These are phyloP conservation scores for Nyleta sp. DNA, from an alignment of 2,888 invertebrate species.

Conservation along the genomic window DNA sequence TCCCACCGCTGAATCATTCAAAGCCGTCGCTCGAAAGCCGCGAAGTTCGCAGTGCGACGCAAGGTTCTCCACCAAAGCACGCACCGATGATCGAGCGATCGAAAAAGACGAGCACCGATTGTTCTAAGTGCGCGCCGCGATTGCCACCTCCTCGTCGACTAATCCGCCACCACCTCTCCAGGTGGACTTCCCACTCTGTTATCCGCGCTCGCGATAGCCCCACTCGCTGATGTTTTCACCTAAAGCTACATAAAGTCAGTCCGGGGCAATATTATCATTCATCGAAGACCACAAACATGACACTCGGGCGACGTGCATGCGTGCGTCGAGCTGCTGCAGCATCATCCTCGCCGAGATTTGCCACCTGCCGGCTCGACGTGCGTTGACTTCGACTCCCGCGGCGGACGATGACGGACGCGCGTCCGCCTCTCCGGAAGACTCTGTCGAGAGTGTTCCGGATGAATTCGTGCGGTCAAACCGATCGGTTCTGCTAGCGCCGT, in stretches of 20 bases:
- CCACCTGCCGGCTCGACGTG: not conserved
- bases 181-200: constrained; percentile 59
- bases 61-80: not conserved
- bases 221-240: constrained; percentile 64
- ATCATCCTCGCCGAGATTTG: constrained; percentile 28
- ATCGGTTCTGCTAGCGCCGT: not conserved
- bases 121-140: constrained; percentile 32
- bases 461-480: constrained; percentile 5
- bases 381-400: constrained; percentile 26
- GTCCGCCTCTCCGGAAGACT: constrained; percentile 58
- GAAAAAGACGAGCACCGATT: constrained; percentile 31
- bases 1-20: not conserved
- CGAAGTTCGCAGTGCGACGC: no score
- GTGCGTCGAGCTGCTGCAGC: constrained; percentile 60
- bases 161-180: constrained; percentile 59
- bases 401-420: not conserved
- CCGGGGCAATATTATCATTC: constrained; percentile 62
- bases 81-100: constrained; percentile 16
- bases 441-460: constrained; percentile 61
- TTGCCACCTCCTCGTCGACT: constrained; percentile 54
- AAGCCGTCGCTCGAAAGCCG: no score
- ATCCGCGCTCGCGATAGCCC: constrained; percentile 60
- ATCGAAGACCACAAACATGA: constrained; percentile 68
- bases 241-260: constrained; percentile 54
- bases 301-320: constrained; percentile 58